phyloP scores from a whole-genome alignment of 2,888 invertebrate genomes.

The Nasonovia ribisnigri region DNA sequence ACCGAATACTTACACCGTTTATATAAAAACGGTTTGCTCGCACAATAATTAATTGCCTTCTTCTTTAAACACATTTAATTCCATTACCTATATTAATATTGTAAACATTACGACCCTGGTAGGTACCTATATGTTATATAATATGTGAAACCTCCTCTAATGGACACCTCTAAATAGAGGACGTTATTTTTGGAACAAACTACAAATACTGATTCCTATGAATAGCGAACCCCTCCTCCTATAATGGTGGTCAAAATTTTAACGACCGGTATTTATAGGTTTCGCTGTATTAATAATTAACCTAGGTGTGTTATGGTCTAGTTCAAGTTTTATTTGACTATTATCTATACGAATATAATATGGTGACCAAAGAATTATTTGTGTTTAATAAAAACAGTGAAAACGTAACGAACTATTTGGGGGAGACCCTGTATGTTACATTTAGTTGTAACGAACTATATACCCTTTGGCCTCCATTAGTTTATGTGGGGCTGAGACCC shows the following conservation, averaged over 20 bases:
- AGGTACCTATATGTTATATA: neutral
- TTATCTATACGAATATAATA: neutral
- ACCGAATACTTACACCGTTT: neutral
- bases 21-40: neutral
- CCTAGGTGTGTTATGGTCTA: neutral
- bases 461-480: conserved; percentile 35
- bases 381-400: neutral
- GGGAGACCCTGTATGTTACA: neutral
- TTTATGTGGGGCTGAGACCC: conserved; percentile 17
- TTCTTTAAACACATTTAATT: neutral
- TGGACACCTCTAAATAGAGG: neutral
- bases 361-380: neutral
- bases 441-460: neutral
- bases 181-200: neutral
- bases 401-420: conserved; percentile 22
- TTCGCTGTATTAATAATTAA: neutral
- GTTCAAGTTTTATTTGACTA: neutral
- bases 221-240: neutral
- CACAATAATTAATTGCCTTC: neutral
- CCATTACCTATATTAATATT: neutral
- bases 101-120: neutral
- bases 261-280: neutral
- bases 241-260: neutral
- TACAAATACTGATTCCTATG: neutral
- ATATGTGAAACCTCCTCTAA: neutral